These are phyloP conservation scores for Amorpha juglandis DNA, from an alignment of 2,888 invertebrate species.

Conservation along the genomic window DNA sequence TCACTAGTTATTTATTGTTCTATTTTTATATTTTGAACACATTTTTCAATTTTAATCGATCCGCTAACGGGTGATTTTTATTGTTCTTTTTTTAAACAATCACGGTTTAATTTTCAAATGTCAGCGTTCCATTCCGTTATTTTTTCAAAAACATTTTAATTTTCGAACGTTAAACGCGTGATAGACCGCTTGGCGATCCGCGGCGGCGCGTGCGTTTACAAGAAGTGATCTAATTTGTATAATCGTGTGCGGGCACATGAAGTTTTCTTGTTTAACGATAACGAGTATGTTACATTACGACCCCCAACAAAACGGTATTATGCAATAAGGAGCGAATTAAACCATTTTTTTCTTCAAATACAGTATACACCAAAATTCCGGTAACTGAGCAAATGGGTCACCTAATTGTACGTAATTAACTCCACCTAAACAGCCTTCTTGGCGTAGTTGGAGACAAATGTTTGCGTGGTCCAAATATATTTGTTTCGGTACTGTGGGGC, in stretches of 20 bases:
- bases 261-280: constrained; percentile 48
- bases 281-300: constrained; percentile 39
- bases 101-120: no score
- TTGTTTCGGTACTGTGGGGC: no score
- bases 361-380: no score
- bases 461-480: no score
- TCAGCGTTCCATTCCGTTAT: background rate
- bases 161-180: background rate
- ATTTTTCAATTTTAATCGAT: background rate
- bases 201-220: constrained; percentile 28
- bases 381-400: no score
- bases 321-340: constrained; percentile 35
- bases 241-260: constrained; percentile 46
- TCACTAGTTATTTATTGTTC: background rate
- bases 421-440: no score
- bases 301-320: constrained; percentile 39
- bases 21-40: background rate
- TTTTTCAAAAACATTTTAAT: constrained; percentile 9
- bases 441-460: no score
- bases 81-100: background rate
- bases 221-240: constrained; percentile 55
- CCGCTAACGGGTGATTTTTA: background rate
- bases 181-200: background rate
- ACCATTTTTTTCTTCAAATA: background rate
- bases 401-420: no score